Evolutionary conservation across 2,113 vertebrate species (phyloP).

Genomic region (Hiodon tergisus): DNA sequence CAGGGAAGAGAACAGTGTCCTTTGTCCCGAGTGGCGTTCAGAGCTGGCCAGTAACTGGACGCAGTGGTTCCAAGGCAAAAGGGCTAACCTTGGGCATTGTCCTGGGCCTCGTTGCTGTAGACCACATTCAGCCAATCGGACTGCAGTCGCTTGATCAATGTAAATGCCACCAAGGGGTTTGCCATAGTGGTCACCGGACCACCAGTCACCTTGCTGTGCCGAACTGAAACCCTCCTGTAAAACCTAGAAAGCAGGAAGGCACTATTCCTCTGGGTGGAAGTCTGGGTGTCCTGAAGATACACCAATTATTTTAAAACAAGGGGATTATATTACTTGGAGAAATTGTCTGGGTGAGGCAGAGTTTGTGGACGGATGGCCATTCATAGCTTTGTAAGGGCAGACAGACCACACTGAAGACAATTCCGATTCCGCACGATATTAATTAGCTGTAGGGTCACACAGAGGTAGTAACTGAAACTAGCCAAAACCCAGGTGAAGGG

Average conservation of each 20-base stretch:
- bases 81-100: constrained; percentile 71
- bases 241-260: constrained; percentile 63
- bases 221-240: constrained; percentile 70
- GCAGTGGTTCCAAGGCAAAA: constrained; percentile 32
- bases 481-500: too few relatives aligned
- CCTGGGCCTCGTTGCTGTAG: constrained; percentile 68
- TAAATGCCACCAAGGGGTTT: constrained; percentile 81
- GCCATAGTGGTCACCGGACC: constrained; percentile 53
- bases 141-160: constrained; percentile 85
- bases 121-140: constrained; percentile 82
- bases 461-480: too few relatives aligned
- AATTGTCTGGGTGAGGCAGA: too few relatives aligned
- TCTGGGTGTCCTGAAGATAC: background rate
- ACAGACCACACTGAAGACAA: too few relatives aligned
- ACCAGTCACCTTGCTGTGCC: constrained; percentile 61
- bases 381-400: too few relatives aligned
- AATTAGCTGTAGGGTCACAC: too few relatives aligned
- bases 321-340: background rate
- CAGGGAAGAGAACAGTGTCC: background rate
- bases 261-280: background rate
- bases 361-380: too few relatives aligned
- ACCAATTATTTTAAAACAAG: background rate
- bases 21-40: background rate
- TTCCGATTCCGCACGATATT: too few relatives aligned
- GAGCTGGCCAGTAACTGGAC: constrained; percentile 28